Evolutionary conservation across 2,797 vertebrate species (phyloP).

Genomic region (Microctenopoma stevenorrisi): DNA sequence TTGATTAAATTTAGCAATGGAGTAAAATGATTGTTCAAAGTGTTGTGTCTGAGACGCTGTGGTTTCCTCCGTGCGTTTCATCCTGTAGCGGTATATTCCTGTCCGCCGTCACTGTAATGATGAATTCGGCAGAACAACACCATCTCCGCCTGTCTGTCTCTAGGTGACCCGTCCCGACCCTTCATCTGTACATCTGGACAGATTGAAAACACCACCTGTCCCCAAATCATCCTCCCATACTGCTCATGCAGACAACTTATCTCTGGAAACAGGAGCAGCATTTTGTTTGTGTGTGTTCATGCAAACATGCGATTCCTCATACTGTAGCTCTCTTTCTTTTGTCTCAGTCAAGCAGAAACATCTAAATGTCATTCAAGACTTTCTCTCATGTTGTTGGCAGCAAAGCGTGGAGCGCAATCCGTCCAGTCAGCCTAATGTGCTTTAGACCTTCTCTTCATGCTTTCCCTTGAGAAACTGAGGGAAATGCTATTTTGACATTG

Average conservation of each 20-base stretch:
- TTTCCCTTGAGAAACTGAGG: slow-evolving; percentile 46
- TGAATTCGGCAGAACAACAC: slow-evolving; percentile 10
- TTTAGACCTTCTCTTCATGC: slow-evolving; percentile 56
- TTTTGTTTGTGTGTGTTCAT: slow-evolving; percentile 20
- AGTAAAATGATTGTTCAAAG: slow-evolving; percentile 43
- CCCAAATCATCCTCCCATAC: slow-evolving; percentile 3
- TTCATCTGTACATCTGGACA: slow-evolving; percentile 8
- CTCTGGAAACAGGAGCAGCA: slow-evolving; percentile 17
- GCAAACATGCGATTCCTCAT: slow-evolving; percentile 36
- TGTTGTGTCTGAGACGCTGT: slow-evolving; percentile 5
- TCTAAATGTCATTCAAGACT: slow-evolving; percentile 62
- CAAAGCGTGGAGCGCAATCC: slow-evolving; percentile 37
- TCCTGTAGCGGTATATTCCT: slow-evolving; percentile 41
- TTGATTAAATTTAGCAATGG: slow-evolving; percentile 55
- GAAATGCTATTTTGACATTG: slow-evolving; percentile 60
- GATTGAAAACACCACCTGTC: slow-evolving; percentile 9
- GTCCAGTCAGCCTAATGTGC: slow-evolving; percentile 57
- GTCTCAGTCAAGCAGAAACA: slow-evolving; percentile 53
- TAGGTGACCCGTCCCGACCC: slow-evolving; percentile 11
- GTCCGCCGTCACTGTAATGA: slow-evolving; percentile 36
- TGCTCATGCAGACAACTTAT: slow-evolving; percentile 13
- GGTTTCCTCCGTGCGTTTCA: slow-evolving; percentile 23
- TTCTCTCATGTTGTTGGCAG: slow-evolving; percentile 31
- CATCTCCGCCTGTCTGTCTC: slow-evolving; percentile 10
- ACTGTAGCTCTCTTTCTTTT: slow-evolving; percentile 33